Evolutionary conservation across 1,140 invertebrate genomes (phyloP).

Genomic region (Neocloeon triangulifer): DNA sequence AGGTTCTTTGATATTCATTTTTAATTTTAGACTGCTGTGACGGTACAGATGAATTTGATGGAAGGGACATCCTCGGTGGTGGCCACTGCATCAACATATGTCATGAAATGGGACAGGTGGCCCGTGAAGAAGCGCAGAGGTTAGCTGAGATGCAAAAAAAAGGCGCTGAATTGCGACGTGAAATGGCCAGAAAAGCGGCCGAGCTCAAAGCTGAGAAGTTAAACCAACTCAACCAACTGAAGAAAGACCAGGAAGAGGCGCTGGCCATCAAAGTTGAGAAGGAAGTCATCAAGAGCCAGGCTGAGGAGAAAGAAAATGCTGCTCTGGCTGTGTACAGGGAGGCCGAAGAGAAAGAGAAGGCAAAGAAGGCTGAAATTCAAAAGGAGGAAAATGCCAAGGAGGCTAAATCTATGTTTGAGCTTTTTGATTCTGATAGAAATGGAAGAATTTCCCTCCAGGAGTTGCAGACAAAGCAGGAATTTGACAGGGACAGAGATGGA

Average conservation of each 20-base stretch:
- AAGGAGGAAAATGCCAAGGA: constrained; percentile 29
- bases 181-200: constrained; percentile 50
- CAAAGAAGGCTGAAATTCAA: constrained; percentile 31
- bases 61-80: too few species aligned
- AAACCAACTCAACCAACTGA: constrained; percentile 41
- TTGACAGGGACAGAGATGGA: constrained; percentile 79
- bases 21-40: constrained; percentile 75
- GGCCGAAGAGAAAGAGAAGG: constrained; percentile 34
- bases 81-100: constrained; percentile 53
- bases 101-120: constrained; percentile 56
- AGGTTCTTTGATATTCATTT: constrained; percentile 1
- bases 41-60: constrained; percentile 71
- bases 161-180: constrained; percentile 47
- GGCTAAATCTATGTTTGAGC: constrained; percentile 42
- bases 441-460: constrained; percentile 52
- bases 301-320: constrained; percentile 46
- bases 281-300: constrained; percentile 39
- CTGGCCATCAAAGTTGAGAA: constrained; percentile 47
- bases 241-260: constrained; percentile 45
- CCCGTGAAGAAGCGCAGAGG: constrained; percentile 47
- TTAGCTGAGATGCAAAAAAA: constrained; percentile 45
- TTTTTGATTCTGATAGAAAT: constrained; percentile 56
- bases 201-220: too few species aligned
- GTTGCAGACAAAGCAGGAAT: constrained; percentile 46
- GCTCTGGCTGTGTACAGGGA: constrained; percentile 54